Base-by-base conservation (phyloP, 2,888 invertebrate species). In the Parnassius mnemosyne region DNA sequence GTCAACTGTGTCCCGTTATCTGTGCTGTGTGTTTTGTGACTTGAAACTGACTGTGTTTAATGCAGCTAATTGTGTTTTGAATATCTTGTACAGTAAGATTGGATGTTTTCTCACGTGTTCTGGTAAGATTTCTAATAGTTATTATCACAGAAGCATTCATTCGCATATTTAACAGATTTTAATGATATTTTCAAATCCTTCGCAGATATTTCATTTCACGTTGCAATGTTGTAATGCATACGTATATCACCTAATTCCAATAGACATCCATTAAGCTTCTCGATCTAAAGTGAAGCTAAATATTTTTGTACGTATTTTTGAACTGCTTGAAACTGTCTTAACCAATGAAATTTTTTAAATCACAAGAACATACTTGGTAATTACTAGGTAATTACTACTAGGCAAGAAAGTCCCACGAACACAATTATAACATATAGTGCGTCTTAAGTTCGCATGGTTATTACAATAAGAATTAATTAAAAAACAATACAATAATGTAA, bases 61-160 rank as follows among this genome's bases (percentile, higher is more conserved):
- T 70, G 65, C 70, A 65, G 64, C 66, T 69, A 76, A 74, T 70
- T 71, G 68, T 69, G 71, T 65, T 68, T 77, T 67, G 71, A 65
- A 70, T 44, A 50, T 62, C 66, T 67, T 64, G 64, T 70, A 56
- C 68, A 67, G 68, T 71, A 83, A 81, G 81, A 79, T 85, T 78
- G 89, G 89, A 89, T 89, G 78, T 76, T 78, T 82, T 87, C 84
- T 81, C 84, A 84, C 81, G 77, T 78, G 75, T 79, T 77, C 75
- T 74, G 82, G 86, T 87, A 81, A 83, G 85, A 77, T 80, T 78
- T 74, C 69, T 52, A 52, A 25, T 11, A 10, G 10, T 54, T 43
- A 20, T 42, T 60, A 46, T 46, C 34, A 34, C 3, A 34, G 7
- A 34, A 34, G 7, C 34, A 34, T 7, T 7, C 34, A n/a, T 46